Percentiles rank a stretch among this genome's conserved stretches.
These are phyloP conservation scores for Tetramorium parvispinum DNA, from an alignment of 1,140 invertebrate genomes.

Conservation along the genomic window DNA sequence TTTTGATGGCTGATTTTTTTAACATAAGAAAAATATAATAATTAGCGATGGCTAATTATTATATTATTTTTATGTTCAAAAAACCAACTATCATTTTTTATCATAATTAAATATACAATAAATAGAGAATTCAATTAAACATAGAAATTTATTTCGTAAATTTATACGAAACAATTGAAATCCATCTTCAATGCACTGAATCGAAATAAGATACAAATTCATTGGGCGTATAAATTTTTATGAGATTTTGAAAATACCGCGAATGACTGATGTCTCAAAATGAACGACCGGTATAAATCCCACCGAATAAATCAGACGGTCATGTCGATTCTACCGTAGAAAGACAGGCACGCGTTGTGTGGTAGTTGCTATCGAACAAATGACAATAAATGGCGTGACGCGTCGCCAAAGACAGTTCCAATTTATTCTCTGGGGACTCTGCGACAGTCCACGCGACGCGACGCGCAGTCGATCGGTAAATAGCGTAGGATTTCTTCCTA, in stretches of 20 bases:
- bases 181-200: background rate
- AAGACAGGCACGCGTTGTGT: constrained; percentile 50
- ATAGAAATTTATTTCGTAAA: background rate
- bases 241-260: constrained; percentile 38
- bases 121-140: background rate
- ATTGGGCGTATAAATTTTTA: constrained; percentile 46
- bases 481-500: constrained; percentile 23
- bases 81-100: too few relatives aligned
- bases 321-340: constrained; percentile 58
- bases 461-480: constrained; percentile 27
- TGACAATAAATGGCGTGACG: constrained; percentile 81
- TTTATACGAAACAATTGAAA: background rate
- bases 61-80: too few relatives aligned
- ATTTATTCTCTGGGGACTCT: constrained; percentile 77
- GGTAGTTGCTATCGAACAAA: constrained; percentile 79
- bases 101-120: background rate
- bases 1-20: background rate
- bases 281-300: constrained; percentile 53
- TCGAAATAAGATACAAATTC: constrained; percentile 23
- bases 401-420: constrained; percentile 79
- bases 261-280: constrained; percentile 49
- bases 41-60: too few relatives aligned
- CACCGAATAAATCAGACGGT: constrained; percentile 49
- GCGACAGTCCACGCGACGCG: constrained; percentile 45
- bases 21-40: background rate